Conservation (phyloP, 2,113 vertebrate species). For the Scytalopus superciliaris region DNA sequence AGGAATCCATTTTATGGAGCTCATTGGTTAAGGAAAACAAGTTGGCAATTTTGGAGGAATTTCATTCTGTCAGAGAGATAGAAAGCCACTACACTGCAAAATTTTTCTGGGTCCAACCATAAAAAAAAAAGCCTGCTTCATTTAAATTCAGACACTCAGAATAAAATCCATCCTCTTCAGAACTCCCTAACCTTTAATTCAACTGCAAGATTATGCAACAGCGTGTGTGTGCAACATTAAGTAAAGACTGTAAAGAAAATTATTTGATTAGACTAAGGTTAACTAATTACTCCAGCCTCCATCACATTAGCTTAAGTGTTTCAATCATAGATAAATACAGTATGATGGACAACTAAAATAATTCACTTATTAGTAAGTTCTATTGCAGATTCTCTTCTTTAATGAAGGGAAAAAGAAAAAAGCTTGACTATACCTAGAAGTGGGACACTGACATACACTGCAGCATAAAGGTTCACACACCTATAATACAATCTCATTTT, state of each 20-base stretch:
- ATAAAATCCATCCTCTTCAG: not conserved
- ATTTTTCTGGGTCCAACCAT: not conserved
- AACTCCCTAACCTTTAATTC: not conserved
- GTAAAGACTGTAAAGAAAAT: not conserved
- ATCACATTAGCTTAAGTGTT: not conserved
- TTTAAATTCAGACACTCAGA: not conserved
- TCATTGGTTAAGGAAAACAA: not conserved
- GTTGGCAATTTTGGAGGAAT: not conserved
- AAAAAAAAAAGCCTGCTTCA: not conserved
- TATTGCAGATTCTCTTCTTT: not conserved
- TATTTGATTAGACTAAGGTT: not conserved
- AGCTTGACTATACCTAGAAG: not conserved
- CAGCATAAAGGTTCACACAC: not conserved
- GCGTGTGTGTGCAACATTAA: not conserved
- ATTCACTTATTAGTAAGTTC: not conserved
- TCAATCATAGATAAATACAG: not conserved
- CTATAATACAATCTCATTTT: not conserved
- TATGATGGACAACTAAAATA: not conserved
- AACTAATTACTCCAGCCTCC: not conserved
- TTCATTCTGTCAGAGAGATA: not conserved
- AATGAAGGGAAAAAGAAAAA: not conserved
- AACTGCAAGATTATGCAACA: not conserved
- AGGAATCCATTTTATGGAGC: not conserved
- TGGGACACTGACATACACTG: not conserved
- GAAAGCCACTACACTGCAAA: not conserved